phyloP scores from a whole-genome alignment of 2,113 vertebrate species.

The Amphilophus citrinellus region DNA sequence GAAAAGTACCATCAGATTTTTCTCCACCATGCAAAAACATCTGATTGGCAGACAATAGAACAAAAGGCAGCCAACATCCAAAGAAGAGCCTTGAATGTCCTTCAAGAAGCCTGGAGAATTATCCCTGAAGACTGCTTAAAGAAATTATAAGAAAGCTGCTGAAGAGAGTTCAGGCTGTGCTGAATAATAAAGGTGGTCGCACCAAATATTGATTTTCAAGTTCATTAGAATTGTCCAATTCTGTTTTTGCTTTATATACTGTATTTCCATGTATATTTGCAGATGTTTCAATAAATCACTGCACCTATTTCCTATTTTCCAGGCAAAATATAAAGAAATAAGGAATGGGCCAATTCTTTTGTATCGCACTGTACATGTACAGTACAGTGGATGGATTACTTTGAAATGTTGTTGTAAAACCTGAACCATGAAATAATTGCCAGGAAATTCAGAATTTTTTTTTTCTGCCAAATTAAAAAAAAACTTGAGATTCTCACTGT shows the following conservation, averaged over 20 bases:
- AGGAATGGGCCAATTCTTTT: background rate
- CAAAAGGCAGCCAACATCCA: background rate
- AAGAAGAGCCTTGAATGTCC: background rate
- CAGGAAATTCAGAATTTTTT: too few species aligned
- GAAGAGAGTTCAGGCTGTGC: background rate
- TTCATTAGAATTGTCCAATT: background rate
- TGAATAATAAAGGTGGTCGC: background rate
- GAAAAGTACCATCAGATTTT: background rate
- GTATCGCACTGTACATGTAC: background rate
- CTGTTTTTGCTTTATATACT: background rate
- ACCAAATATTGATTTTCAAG: background rate
- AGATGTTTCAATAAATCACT: background rate
- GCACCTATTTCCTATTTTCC: background rate
- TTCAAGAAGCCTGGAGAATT: background rate
- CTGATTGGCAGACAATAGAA: background rate
- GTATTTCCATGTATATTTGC: background rate
- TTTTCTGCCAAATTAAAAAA: background rate
- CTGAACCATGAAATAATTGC: too few species aligned
- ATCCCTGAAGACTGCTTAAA: background rate
- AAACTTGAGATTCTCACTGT: too few species aligned
- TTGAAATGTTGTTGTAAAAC: background rate
- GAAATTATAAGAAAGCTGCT: background rate
- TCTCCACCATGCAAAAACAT: background rate
- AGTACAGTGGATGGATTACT: background rate
- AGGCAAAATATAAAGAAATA: background rate